Percentiles rank a stretch among this genome's conserved stretches.
Conservation (phyloP, 64 coral and sea anemone species). For the Montipora foliosa region DNA sequence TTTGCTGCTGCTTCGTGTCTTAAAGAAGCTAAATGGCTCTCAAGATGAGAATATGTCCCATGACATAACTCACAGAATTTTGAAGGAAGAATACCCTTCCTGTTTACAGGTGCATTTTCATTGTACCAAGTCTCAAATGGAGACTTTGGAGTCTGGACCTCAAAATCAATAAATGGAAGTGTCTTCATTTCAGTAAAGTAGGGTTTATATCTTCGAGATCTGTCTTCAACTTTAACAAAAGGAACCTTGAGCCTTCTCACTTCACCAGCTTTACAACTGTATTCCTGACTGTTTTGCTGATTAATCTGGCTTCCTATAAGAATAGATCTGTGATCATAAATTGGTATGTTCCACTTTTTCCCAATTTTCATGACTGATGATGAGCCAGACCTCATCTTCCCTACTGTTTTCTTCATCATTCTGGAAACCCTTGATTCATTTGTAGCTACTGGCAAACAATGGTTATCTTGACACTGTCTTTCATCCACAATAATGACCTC, state of each 20-base stretch:
- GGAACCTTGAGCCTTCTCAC: conserved; percentile 2
- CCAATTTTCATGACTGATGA: background rate
- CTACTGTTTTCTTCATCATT: background rate
- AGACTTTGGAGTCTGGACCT: background rate
- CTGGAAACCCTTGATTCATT: background rate
- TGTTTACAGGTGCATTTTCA: background rate
- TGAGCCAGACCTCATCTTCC: background rate
- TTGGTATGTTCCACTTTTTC: conserved; percentile 1
- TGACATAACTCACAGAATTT: background rate
- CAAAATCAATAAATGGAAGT: background rate
- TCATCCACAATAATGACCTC: background rate
- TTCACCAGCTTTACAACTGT: background rate
- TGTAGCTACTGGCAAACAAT: background rate
- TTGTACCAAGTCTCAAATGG: background rate
- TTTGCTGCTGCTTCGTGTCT: background rate
- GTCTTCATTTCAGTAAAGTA: conserved; percentile 28
- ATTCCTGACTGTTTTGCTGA: background rate
- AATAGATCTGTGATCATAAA: background rate
- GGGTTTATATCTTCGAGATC: background rate
- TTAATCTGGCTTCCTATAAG: background rate
- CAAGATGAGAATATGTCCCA: background rate
- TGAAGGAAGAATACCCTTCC: background rate
- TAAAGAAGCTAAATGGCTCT: background rate
- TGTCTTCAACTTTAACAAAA: conserved; percentile 50
- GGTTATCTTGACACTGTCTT: background rate